Percentiles rank a stretch among this genome's conserved stretches.
These are phyloP conservation scores for Lasaia peninsularis DNA, from an alignment of 1,140 invertebrate species.

Conservation along the genomic window DNA sequence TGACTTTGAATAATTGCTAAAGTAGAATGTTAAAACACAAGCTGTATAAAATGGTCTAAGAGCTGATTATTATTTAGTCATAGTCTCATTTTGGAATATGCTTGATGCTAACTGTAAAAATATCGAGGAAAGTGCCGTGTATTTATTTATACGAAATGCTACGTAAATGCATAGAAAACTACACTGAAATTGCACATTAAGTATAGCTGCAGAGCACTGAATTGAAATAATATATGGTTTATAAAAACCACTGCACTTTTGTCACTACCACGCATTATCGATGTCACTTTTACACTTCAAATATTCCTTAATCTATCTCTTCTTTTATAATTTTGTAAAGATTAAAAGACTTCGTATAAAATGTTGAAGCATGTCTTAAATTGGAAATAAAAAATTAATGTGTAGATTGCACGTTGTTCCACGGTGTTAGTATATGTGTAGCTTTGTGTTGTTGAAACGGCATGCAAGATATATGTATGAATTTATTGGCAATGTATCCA, in stretches of 20 bases:
- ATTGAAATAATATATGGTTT: slow-evolving; percentile 11
- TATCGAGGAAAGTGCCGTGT: slow-evolving; percentile 32
- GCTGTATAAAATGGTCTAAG: slow-evolving; percentile 30
- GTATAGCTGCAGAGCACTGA: slow-evolving; percentile 11
- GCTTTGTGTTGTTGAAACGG: slow-evolving; percentile 52
- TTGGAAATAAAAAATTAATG: slow-evolving; percentile 55
- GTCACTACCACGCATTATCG: slow-evolving; percentile 29
- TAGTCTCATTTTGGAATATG: slow-evolving; percentile 32
- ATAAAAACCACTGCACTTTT: slow-evolving; percentile 54
- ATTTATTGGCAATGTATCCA: slow-evolving; percentile 4
- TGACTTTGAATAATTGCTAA: slow-evolving; percentile 70
- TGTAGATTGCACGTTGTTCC: slow-evolving; percentile 73
- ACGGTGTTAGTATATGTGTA: slow-evolving; percentile 62
- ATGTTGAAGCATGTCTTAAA: slow-evolving; percentile 69
- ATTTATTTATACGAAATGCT: slow-evolving; percentile 7
- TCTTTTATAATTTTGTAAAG: slow-evolving; percentile 10
- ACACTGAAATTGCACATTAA: slow-evolving; percentile 15
- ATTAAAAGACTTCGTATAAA: slow-evolving; percentile 19
- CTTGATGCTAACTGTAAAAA: slow-evolving; percentile 31
- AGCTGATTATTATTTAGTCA: slow-evolving; percentile 25
- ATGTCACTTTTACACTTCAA: background rate
- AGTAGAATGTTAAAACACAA: slow-evolving; percentile 46
- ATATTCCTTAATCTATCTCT: slow-evolving; percentile 41
- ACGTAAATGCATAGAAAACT: background rate
- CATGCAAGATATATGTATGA: slow-evolving; percentile 39